Percentiles rank a stretch among this genome's conserved stretches.
Conservation (phyloP, 1,140 invertebrate species). For the Musca domestica region DNA sequence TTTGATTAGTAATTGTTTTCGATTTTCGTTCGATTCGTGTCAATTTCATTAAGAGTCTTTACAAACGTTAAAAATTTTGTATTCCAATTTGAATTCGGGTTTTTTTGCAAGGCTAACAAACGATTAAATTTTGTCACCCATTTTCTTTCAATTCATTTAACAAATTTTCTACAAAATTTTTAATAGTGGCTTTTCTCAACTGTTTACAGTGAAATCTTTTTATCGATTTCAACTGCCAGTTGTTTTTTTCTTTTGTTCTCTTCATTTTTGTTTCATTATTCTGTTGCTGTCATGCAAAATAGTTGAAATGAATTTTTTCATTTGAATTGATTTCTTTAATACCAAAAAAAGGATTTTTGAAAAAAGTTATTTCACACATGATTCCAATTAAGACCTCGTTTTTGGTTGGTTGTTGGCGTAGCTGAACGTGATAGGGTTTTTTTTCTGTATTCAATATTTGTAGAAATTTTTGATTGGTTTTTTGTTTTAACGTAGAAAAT, state of each 20-base stretch:
- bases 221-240: no score
- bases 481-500: neutral
- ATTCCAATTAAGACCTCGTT: conserved; percentile 26
- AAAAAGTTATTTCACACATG: conserved; percentile 32
- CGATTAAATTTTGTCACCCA: no score
- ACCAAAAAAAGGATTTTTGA: conserved; percentile 17
- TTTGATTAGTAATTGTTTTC: no score
- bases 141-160: conserved; percentile 14
- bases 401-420: neutral
- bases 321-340: conserved; percentile 18
- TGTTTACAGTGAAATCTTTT: no score
- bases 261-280: conserved; percentile 14
- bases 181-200: conserved; percentile 1
- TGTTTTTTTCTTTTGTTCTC: neutral
- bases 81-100: neutral
- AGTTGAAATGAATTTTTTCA: conserved; percentile 48
- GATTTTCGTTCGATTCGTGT: neutral
- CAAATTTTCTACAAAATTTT: conserved; percentile 8
- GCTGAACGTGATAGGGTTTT: neutral
- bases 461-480: neutral
- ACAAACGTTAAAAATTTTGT: conserved; percentile 48
- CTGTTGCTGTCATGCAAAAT: conserved; percentile 49
- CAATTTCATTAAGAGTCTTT: conserved; percentile 52
- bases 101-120: no score
- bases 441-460: neutral